phyloP scores from a whole-genome alignment of 2,888 invertebrate genomes.

The Andrena praecox region DNA sequence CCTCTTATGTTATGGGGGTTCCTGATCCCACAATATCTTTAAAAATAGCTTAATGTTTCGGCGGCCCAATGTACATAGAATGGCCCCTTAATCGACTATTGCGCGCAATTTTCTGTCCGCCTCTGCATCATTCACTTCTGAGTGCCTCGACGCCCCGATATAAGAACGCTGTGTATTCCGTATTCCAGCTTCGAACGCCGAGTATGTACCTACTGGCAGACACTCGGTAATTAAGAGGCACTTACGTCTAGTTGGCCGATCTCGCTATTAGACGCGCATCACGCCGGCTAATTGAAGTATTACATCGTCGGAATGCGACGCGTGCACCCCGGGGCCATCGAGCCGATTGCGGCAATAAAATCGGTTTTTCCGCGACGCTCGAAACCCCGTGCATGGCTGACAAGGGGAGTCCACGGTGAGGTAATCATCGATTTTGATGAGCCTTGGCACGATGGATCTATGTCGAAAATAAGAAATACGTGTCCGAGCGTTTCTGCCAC shows the following conservation, averaged over 20 bases:
- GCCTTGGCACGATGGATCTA: too few relatives aligned
- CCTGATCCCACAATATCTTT: too few relatives aligned
- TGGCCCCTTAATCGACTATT: neutral
- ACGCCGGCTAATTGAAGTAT: constrained; percentile 48
- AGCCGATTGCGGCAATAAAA: constrained; percentile 49
- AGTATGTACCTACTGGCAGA: neutral
- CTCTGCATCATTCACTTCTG: neutral
- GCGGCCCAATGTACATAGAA: too few relatives aligned
- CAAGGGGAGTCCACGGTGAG: too few relatives aligned
- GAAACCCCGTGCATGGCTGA: neutral
- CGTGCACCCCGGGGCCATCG: constrained; percentile 33
- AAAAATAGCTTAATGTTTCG: too few relatives aligned
- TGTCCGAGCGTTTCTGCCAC: too few relatives aligned
- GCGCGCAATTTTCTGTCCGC: neutral
- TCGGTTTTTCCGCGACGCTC: constrained; percentile 36
- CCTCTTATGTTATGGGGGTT: too few relatives aligned
- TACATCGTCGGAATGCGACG: constrained; percentile 22
- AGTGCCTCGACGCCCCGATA: neutral
- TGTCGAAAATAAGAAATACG: too few relatives aligned
- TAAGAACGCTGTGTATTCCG: too few relatives aligned
- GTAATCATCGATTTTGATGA: too few relatives aligned
- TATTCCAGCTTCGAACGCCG: neutral
- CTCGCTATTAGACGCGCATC: constrained; percentile 27
- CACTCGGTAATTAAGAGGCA: constrained; percentile 46
- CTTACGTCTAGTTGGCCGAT: constrained; percentile 44